Evolutionary conservation across 2,888 invertebrate genomes (phyloP), one percentile per base, ranked within the genome.

Genomic region (Cheilosia grossa): DNA sequence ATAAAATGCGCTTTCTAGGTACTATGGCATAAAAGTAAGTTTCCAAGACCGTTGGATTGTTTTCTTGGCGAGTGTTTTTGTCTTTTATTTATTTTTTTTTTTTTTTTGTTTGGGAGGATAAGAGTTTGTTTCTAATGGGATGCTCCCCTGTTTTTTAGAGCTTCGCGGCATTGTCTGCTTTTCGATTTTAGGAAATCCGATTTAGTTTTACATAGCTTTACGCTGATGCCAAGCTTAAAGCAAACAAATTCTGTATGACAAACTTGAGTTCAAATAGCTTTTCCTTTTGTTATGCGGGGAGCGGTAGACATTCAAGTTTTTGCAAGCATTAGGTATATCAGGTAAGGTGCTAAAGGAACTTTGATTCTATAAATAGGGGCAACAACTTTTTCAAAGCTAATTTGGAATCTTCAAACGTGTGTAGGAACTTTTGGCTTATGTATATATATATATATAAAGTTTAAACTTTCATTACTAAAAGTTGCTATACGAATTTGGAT

Each of bases 91-190:
- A n/a, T n/a, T n/a, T n/a, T 17, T 58, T 54, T 77, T 27, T 27
- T 27, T 27, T 5, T 58, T 37, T 4, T 13, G 13, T 37, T 37
- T 10, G 13, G 4, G 13, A 37, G 66, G 63, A 9, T 37, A 37
- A 49, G 58, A 77, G 49, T 81, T 85, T 10, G 85, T 77, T 85
- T 80, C 85, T 85, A 81, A 73, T 77, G 10, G 72, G 85, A 85
- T 85, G 85, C 75, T 75, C 59, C 56, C 85, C 85, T 85, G 85
- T 72, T 80, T 85, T 85, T 70, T 24, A 63, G 85, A 85, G 85
- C 85, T 85, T 85, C 70, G 10, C 61, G 51, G 27, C 66, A 59
- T 70, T 72, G 54, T 70, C 80, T 78, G 74, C 51, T 75, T 66
- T 56, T 61, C 3, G 27, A 44, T 40, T 70, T 47, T 56, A 30